Evolutionary conservation across 2,113 vertebrate genomes (phyloP), one percentile per base, ranked within the genome.

Genomic region (Eudorcas thomsonii): DNA sequence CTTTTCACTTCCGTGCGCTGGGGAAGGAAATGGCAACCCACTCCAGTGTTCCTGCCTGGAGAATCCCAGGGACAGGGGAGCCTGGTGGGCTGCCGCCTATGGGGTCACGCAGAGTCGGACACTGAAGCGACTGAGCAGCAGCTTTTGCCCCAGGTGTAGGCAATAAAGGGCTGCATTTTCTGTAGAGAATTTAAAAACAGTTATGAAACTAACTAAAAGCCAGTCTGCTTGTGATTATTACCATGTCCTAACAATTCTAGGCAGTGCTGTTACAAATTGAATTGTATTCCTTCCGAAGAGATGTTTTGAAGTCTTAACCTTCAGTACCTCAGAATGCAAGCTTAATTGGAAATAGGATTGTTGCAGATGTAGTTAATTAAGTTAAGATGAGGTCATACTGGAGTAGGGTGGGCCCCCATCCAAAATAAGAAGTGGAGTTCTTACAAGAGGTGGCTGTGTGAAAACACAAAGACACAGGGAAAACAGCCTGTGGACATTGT

Each of bases 341-440:
- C 43, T 60, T 25, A 57, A 74, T 82, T 95, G 67, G n/a, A 88
- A 74, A 13, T 15, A 25, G 43, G 52, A 84, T 81, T 39, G 13
- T 59, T 81, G 7, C 26, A 81, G 30, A 21, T 23, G 7, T 50
- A 10, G 6, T 82, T 77, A 67, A 25, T 74, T 86, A 50, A 81
- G 8, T 45, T 67, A 67, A 67, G 13, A 71, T 55, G n/a, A 52
- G 10, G 19, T 52, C 16, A 43, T n/a, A 7, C 2, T 30, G 45
- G 45, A 50, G 21, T 17, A 39, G 26, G 3, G 9, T 54, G 9
- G 10, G 12, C 10, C 23, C 28, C 0, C 1, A 36, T 62, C 5
- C 57, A 55, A 21, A 19, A 15, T 14, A 21, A 33, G 50, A 54
- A 36, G 19, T 26, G 39, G n/a, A 4, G 16, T 28, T 7, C 21